Evolutionary conservation across 2,113 vertebrate species (phyloP).

Genomic region (Hymenochirus boettgeri): DNA sequence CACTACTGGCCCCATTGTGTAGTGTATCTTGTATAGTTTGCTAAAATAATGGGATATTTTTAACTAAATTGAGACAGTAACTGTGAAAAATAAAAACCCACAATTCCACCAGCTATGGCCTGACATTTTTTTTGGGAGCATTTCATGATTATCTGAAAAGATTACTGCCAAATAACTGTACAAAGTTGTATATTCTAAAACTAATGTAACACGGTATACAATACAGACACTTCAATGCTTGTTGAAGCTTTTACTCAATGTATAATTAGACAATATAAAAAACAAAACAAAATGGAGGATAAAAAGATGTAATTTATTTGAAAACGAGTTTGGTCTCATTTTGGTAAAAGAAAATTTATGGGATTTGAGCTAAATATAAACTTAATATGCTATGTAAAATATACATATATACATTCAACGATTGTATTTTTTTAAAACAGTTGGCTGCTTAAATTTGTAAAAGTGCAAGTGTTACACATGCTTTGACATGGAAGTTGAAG

Average conservation of each 20-base stretch:
- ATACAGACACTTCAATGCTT: conserved; percentile 88
- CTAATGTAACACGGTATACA: conserved; percentile 81
- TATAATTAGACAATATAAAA: conserved; percentile 96
- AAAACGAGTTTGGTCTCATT: conserved; percentile 83
- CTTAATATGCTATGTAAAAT: conserved; percentile 99
- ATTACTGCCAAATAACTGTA: conserved; percentile 98
- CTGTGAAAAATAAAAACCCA: conserved; percentile 94
- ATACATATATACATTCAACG: conserved; percentile 99
- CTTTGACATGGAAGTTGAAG: conserved; percentile 99
- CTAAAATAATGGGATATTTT: conserved; percentile 85
- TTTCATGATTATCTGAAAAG: conserved; percentile 90
- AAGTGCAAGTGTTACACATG: conserved; percentile 98
- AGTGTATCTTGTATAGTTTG: conserved; percentile 98
- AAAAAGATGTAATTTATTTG: conserved; percentile 98
- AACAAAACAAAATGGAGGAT: too few species aligned
- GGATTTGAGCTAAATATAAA: conserved; percentile 97
- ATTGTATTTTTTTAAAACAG: conserved; percentile 99
- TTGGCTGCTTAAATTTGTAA: conserved; percentile 97
- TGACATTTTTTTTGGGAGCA: conserved; percentile 78
- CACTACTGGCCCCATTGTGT: too few species aligned
- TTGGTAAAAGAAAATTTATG: conserved; percentile 97
- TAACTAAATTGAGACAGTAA: conserved; percentile 91
- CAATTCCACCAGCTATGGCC: conserved; percentile 88
- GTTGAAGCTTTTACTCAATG: conserved; percentile 93
- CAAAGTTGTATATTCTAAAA: conserved; percentile 90